A percentile compares a stretch with the other conserved stretches of the same genome.
Evolutionary conservation across 2,113 vertebrate species (phyloP).

Genomic region (Scartelaos histophorus): DNA sequence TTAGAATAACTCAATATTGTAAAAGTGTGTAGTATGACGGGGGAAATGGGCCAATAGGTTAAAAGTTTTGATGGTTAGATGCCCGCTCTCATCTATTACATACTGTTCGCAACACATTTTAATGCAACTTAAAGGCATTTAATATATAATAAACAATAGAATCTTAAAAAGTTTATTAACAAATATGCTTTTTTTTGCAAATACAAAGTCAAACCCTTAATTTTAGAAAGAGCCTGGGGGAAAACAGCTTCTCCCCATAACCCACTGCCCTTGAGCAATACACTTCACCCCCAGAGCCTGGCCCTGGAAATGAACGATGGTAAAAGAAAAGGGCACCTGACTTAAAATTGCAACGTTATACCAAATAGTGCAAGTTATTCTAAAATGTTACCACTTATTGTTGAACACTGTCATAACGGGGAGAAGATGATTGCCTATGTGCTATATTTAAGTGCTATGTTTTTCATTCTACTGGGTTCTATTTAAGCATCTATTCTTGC

Average conservation of each 20-base stretch:
- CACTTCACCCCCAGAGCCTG: too few species aligned
- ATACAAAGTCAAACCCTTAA: too few species aligned
- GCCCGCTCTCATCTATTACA: too few species aligned
- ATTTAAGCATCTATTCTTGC: constrained; percentile 51
- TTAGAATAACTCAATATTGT: not conserved
- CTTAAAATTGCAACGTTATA: not conserved
- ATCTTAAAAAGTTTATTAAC: too few species aligned
- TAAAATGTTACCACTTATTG: constrained; percentile 15
- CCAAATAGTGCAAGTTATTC: not conserved
- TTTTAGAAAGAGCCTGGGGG: not conserved
- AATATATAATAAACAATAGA: too few species aligned
- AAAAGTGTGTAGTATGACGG: not conserved
- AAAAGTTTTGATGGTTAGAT: too few species aligned
- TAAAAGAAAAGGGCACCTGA: not conserved
- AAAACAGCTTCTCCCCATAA: not conserved
- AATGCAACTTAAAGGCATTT: too few species aligned
- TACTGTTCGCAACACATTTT: too few species aligned
- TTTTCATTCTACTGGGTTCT: constrained; percentile 53
- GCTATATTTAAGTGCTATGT: constrained; percentile 73
- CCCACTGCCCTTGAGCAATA: too few species aligned
- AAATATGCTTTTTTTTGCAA: too few species aligned
- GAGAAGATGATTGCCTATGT: constrained; percentile 74
- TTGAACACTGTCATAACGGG: constrained; percentile 43
- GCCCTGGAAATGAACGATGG: not conserved
- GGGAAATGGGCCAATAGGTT: not conserved